Evolutionary conservation across 1,140 invertebrate species (phyloP).

Genomic region (Sarcophaga bullata): DNA sequence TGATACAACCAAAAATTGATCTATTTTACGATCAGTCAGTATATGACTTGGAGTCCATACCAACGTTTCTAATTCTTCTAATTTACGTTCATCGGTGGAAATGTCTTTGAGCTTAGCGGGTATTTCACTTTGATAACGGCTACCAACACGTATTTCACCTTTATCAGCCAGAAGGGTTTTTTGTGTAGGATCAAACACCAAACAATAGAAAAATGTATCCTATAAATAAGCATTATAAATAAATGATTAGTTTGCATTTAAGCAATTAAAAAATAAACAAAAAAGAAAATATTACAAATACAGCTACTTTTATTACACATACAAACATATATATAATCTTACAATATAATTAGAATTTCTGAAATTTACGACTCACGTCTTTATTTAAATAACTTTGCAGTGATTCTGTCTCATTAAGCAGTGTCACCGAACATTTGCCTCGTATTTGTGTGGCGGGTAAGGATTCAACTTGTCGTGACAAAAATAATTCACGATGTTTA

Average conservation of each 20-base stretch:
- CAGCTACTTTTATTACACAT: not conserved
- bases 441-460: slow-evolving; percentile 98
- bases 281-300: not conserved
- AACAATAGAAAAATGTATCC: slow-evolving; percentile 99
- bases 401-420: slow-evolving; percentile 98
- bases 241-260: not conserved
- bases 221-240: slow-evolving; percentile 59
- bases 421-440: slow-evolving; percentile 97
- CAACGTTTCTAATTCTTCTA: slow-evolving; percentile 87
- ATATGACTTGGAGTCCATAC: slow-evolving; percentile 93
- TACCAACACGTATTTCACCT: slow-evolving; percentile 91
- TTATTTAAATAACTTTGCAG: slow-evolving; percentile 95
- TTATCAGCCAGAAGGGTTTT: slow-evolving; percentile 98
- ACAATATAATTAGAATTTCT: slow-evolving; percentile 15
- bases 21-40: slow-evolving; percentile 94
- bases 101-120: slow-evolving; percentile 78
- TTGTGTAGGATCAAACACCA: slow-evolving; percentile 98
- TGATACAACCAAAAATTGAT: slow-evolving; percentile 98
- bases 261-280: not conserved
- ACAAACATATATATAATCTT: not conserved
- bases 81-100: slow-evolving; percentile 80
- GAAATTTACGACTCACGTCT: slow-evolving; percentile 77
- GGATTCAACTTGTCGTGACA: slow-evolving; percentile 97
- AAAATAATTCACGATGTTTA: slow-evolving; percentile 97
- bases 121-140: slow-evolving; percentile 94